These are phyloP conservation scores for Dipodomys ordii DNA, from an alignment of 2,113 vertebrate genomes.

Conservation along the genomic window DNA sequence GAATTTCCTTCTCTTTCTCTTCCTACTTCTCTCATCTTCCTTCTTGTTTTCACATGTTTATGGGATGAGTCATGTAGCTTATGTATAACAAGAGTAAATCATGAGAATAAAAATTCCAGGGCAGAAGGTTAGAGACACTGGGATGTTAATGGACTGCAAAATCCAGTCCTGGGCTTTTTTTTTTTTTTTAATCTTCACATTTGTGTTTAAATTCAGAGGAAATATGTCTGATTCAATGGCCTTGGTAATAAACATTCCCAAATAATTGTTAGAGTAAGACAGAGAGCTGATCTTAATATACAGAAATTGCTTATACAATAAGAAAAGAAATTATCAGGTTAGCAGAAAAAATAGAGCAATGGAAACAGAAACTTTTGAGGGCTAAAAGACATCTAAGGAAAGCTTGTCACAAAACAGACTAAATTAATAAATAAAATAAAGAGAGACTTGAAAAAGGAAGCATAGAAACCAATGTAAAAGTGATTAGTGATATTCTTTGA, in stretches of 20 bases:
- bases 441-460: neutral
- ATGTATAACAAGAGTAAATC: neutral
- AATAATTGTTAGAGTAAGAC: neutral
- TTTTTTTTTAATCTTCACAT: neutral
- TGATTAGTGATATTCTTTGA: neutral
- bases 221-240: neutral
- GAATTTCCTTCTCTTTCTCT: neutral
- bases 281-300: neutral
- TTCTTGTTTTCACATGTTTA: neutral
- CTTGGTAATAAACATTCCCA: neutral
- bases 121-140: neutral
- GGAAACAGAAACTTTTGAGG: neutral
- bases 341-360: conserved; percentile 13
- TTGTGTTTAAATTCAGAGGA: neutral
- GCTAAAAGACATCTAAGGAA: neutral
- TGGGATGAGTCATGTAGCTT: neutral
- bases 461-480: neutral
- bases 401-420: neutral
- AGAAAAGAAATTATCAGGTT: neutral
- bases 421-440: conserved; percentile 10
- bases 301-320: neutral
- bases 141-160: conserved; percentile 9
- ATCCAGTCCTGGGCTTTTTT: neutral
- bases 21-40: neutral
- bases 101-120: neutral